Percentiles rank a stretch among this genome's conserved stretches.
phyloP scores from a whole-genome alignment of 1,140 invertebrate species.

The Cryptotermes secundus region DNA sequence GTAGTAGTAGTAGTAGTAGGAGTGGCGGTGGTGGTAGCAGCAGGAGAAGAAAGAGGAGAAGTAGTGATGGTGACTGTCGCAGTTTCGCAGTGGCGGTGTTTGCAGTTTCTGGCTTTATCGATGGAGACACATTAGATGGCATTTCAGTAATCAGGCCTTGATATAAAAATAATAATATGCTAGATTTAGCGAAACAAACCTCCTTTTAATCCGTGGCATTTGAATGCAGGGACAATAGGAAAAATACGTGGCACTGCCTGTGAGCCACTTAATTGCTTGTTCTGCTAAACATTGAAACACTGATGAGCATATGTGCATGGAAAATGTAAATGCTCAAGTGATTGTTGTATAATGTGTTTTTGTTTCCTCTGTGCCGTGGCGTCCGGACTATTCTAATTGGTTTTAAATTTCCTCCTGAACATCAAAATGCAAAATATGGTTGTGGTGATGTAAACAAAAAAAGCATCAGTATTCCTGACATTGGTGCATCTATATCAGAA shows the following conservation, averaged over 20 bases:
- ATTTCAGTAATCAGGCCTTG: too few relatives aligned
- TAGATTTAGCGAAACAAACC: too few relatives aligned
- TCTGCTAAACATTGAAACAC: conserved; percentile 11
- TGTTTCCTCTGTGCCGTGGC: background rate
- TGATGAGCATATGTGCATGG: background rate
- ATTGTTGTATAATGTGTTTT: conserved; percentile 15
- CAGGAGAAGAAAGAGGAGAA: too few relatives aligned
- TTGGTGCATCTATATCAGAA: background rate
- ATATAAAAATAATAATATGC: too few relatives aligned
- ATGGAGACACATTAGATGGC: too few relatives aligned
- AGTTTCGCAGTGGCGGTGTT: too few relatives aligned
- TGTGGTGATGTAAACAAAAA: conserved; percentile 13
- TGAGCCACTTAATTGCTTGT: conserved; percentile 5
- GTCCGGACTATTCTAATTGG: background rate
- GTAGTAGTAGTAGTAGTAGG: too few relatives aligned
- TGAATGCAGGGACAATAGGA: too few relatives aligned
- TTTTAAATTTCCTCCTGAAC: conserved; percentile 9
- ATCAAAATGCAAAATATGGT: conserved; percentile 18
- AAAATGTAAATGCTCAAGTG: conserved; percentile 17
- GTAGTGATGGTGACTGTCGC: too few relatives aligned
- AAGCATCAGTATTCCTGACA: background rate
- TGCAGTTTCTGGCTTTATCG: too few relatives aligned
- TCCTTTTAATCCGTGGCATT: too few relatives aligned
- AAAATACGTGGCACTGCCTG: background rate
- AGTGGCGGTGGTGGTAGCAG: too few relatives aligned